These are phyloP conservation scores for Cherax destructor DNA, from an alignment of 1,140 invertebrate species.

Conservation along the genomic window DNA sequence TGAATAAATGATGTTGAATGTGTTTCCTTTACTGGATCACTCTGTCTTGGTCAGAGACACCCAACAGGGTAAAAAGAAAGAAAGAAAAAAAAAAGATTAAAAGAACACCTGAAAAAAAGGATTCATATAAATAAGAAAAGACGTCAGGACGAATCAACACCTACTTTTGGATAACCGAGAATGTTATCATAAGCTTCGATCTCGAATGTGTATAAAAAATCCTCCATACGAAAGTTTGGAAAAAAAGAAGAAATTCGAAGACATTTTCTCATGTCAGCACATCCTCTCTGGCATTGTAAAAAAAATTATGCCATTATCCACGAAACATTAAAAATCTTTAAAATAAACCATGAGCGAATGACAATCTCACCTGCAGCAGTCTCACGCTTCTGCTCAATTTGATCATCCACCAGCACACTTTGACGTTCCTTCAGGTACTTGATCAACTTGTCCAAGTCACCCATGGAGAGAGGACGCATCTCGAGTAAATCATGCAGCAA, in stretches of 20 bases:
- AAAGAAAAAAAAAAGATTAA: no score
- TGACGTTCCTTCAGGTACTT: conserved; percentile 72
- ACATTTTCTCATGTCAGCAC: background rate
- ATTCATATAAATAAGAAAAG: background rate
- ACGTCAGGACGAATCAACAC: background rate
- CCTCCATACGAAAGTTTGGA: conserved; percentile 4
- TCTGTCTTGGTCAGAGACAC: no score
- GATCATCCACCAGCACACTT: conserved; percentile 71
- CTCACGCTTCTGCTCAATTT: conserved; percentile 72
- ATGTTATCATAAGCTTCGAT: conserved; percentile 5
- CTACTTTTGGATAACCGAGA: background rate
- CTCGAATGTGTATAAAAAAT: background rate
- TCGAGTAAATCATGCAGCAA: conserved; percentile 72
- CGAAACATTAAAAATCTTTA: conserved; percentile 18
- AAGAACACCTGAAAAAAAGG: background rate
- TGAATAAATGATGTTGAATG: no score
- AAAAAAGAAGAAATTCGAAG: conserved; percentile 14
- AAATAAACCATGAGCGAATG: conserved; percentile 22
- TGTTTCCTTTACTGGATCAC: no score
- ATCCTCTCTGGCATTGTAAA: background rate
- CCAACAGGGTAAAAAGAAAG: no score
- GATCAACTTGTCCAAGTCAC: conserved; percentile 72
- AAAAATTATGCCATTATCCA: conserved; percentile 19
- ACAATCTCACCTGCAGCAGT: conserved; percentile 71
- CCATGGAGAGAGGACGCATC: conserved; percentile 69